These are phyloP conservation scores for Artemia sp. DNA, from an alignment of 2,888 invertebrate species.

Conservation along the genomic window DNA sequence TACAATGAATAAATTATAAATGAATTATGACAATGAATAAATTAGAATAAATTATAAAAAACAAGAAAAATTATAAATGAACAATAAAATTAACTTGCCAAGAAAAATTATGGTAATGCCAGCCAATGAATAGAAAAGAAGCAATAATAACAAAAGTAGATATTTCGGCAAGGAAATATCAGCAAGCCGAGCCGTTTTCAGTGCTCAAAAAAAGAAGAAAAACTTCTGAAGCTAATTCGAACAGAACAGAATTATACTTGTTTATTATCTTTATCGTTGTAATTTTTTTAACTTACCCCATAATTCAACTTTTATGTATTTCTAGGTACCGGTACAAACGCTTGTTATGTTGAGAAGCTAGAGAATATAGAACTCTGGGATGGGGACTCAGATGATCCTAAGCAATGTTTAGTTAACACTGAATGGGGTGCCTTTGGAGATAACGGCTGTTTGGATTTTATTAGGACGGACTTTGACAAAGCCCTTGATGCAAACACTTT, in stretches of 20 bases:
- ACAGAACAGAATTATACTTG: neutral
- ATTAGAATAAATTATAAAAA: no score
- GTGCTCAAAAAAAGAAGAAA: no score
- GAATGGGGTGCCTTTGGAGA: conserved; percentile 96
- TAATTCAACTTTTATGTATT: conserved; percentile 27
- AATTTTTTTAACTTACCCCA: neutral
- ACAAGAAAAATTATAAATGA: no score
- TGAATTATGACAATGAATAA: no score
- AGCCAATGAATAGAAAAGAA: no score
- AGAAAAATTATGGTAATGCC: no score
- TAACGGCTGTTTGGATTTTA: conserved; percentile 65
- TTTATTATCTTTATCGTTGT: conserved; percentile 21
- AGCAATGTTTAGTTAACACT: conserved; percentile 67
- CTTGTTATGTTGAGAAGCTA: conserved; percentile 79
- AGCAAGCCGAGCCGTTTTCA: no score
- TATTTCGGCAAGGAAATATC: no score
- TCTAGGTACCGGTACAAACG: conserved; percentile 81
- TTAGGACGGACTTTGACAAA: conserved; percentile 66
- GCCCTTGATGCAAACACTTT: conserved; percentile 67
- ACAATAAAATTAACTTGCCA: no score
- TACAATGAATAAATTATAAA: no score
- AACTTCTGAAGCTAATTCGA: neutral
- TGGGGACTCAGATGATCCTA: conserved; percentile 38
- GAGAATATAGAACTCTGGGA: conserved; percentile 65
- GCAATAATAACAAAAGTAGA: no score